Evolutionary conservation across 1,140 invertebrate genomes (phyloP).

Genomic region (Drosophila pallidifrons): DNA sequence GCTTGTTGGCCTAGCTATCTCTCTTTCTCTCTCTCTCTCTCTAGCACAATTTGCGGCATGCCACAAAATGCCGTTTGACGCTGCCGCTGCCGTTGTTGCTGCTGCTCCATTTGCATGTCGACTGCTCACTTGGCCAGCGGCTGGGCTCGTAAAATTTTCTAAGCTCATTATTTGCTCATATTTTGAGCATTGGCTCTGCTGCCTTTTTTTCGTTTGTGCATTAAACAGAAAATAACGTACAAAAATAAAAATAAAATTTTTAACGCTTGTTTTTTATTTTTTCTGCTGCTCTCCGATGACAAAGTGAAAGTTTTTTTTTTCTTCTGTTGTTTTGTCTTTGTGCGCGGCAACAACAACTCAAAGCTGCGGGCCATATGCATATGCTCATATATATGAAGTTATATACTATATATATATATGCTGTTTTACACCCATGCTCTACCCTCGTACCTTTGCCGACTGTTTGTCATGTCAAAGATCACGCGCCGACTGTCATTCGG

Average conservation of each 20-base stretch:
- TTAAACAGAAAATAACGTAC: constrained; percentile 29
- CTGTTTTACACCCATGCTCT: not conserved
- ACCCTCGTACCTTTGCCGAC: not conserved
- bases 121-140: constrained; percentile 32
- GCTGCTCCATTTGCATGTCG: constrained; percentile 42
- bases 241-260: constrained; percentile 57
- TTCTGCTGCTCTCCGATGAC: constrained; percentile 67
- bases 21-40: not conserved
- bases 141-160: constrained; percentile 71
- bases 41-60: constrained; percentile 44
- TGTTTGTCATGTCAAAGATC: constrained; percentile 72
- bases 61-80: constrained; percentile 30
- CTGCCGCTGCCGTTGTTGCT: constrained; percentile 7
- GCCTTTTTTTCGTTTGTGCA: constrained; percentile 29
- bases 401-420: constrained; percentile 20
- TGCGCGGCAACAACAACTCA: constrained; percentile 67
- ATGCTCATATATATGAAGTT: constrained; percentile 1
- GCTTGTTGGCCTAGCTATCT: not conserved
- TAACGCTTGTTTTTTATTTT: constrained; percentile 68
- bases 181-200: constrained; percentile 61
- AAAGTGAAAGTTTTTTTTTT: constrained; percentile 78
- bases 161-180: constrained; percentile 81
- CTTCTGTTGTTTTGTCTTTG: constrained; percentile 50
- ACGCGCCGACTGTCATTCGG: constrained; percentile 14
- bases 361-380: constrained; percentile 68